Base-by-base conservation (phyloP, 2,113 vertebrate genomes). In the Tringa solitaria region DNA sequence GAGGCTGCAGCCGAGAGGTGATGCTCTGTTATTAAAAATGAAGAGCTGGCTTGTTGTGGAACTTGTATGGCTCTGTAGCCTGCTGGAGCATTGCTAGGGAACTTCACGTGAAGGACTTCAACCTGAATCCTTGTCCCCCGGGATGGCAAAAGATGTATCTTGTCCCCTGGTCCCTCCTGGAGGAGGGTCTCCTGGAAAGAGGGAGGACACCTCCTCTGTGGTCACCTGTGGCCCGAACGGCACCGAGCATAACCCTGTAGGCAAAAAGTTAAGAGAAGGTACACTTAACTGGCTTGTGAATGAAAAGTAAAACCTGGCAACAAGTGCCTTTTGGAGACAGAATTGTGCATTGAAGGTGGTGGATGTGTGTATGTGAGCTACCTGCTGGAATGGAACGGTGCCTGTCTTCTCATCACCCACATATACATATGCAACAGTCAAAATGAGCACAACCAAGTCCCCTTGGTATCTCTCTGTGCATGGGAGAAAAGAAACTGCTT, bases 51-150 rank as follows among this genome's bases (percentile, higher is more conserved):
- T 57, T 50, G 17, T 81, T 13, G 0, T 17, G 48, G 67, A 23
- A 10, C 43, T 56, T 83, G 10, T 21, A 12, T 74, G 76, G 24
- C 39, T 69, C 45, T 61, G 14, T 68, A 81, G 60, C 18, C 23
- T 82, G 59, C 26, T 67, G 45, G 35, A 78, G 53, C 46, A 50
- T 11, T 46, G 26, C 20, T 48, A 2, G 51, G 60, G 28, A 72
- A 4, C 77, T 60, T 84, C 21, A 45, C 1, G 2, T 0, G 0
- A 23, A 81, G 51, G 51, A 41, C 9, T 82, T 67, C 30, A 63
- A 56, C 39, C 35, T 87, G 56, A 64, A 18, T 51, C 21, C 43
- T 91, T 0, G 0, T 75, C 9, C 37, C 10, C 69, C 39, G 26
- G 37, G 15, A 32, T 4, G 50, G 20, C 27, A 54, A 3, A 88